These are phyloP conservation scores for Pentamera pediparva DNA, from an alignment of 53 echinoderm and acorn worm species.

Conservation along the genomic window DNA sequence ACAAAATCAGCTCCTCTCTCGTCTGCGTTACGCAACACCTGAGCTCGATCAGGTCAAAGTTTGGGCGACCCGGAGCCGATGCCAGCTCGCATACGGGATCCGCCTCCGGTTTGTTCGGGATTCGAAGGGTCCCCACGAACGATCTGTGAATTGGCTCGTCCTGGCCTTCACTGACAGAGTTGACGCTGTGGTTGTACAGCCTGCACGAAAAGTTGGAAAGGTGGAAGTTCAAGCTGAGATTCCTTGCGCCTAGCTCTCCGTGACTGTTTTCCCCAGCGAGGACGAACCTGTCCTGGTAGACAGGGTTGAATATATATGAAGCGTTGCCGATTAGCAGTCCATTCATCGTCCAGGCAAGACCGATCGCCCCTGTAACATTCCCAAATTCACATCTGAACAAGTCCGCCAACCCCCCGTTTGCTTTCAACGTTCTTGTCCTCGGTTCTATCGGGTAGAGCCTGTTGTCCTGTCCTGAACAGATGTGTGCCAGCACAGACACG, in stretches of 20 bases:
- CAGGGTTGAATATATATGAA: conserved; percentile 13
- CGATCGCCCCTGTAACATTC: not conserved
- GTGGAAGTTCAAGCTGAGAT: not conserved
- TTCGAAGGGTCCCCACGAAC: not conserved
- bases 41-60: not conserved
- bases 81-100: conserved; percentile 11
- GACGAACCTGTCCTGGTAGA: not conserved
- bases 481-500: too few relatives aligned
- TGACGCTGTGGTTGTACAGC: not conserved
- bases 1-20: not conserved
- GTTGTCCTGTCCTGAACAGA: too few relatives aligned
- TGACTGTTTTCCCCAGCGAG: not conserved
- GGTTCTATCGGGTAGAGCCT: too few relatives aligned
- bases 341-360: conserved; percentile 11
- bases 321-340: not conserved
- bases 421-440: too few relatives aligned
- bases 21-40: conserved; percentile 16
- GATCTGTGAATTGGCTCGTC: not conserved
- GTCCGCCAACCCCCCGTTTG: too few relatives aligned
- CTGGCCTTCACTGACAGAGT: not conserved
- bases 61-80: not conserved
- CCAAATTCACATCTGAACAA: not conserved
- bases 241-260: not conserved
- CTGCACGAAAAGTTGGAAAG: conserved; percentile 3
- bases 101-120: not conserved